These are phyloP conservation scores for Galerucella nymphaeae DNA, from an alignment of 2,888 invertebrate species.

Conservation along the genomic window DNA sequence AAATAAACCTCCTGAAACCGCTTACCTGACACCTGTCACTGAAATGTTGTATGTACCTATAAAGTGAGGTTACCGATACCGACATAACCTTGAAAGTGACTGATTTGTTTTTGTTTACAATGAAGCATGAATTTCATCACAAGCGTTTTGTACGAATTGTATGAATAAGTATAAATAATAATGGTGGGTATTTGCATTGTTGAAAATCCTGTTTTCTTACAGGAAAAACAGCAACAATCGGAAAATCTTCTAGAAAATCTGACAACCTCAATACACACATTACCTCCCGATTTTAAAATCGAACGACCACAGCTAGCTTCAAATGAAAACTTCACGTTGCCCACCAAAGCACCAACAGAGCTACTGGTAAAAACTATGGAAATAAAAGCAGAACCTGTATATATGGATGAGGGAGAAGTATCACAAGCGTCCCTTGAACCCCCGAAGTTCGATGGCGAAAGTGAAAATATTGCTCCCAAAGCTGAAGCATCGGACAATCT, in stretches of 20 bases:
- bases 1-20: too few species aligned
- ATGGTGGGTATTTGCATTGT: too few species aligned
- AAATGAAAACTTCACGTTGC: conserved; percentile 48
- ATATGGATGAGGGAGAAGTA: conserved; percentile 38
- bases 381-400: conserved; percentile 44
- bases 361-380: conserved; percentile 46
- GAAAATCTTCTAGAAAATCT: conserved; percentile 68
- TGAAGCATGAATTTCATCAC: too few species aligned
- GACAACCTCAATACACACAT: conserved; percentile 56
- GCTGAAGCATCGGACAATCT: conserved; percentile 5
- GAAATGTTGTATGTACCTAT: too few species aligned
- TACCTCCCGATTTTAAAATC: conserved; percentile 64
- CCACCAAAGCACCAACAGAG: not conserved
- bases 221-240: conserved; percentile 72
- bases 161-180: not conserved
- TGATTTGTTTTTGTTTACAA: too few species aligned
- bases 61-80: too few species aligned
- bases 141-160: too few species aligned
- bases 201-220: conserved; percentile 50
- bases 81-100: too few species aligned
- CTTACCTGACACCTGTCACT: too few species aligned
- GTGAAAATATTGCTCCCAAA: conserved; percentile 1
- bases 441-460: conserved; percentile 21
- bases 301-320: conserved; percentile 49
- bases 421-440: conserved; percentile 19